Percentiles rank a stretch among this genome's conserved stretches.
Conservation (phyloP, 2,888 invertebrate species). For the Thyatira batis region DNA sequence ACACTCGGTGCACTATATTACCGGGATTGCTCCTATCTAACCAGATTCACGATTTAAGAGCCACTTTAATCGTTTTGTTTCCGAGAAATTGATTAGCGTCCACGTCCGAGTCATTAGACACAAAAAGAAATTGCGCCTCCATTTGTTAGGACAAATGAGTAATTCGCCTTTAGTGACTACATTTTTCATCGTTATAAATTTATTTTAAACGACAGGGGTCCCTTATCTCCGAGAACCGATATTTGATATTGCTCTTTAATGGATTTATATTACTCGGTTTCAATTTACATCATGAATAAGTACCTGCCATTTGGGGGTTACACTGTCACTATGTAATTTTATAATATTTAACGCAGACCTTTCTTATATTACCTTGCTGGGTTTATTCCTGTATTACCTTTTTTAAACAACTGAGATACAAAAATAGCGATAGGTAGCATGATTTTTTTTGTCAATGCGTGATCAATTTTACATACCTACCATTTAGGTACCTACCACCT, state of each 20-base stretch:
- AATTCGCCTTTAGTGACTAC: slow-evolving; percentile 29
- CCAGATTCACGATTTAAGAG: slow-evolving; percentile 68
- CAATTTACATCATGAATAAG: slow-evolving; percentile 58
- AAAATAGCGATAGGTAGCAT: background rate
- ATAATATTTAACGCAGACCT: background rate
- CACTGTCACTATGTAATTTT: slow-evolving; percentile 18
- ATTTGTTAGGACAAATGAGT: slow-evolving; percentile 32
- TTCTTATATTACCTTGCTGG: background rate
- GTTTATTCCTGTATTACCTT: slow-evolving; percentile 8
- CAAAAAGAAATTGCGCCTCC: slow-evolving; percentile 28
- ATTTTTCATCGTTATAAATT: slow-evolving; percentile 52
- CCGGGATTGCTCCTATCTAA: slow-evolving; percentile 69
- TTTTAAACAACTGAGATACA: slow-evolving; percentile 1
- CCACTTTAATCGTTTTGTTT: slow-evolving; percentile 65
- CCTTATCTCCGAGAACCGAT: slow-evolving; percentile 42
- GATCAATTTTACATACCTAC: slow-evolving; percentile 10
- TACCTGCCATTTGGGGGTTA: slow-evolving; percentile 43
- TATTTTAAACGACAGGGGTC: slow-evolving; percentile 45
- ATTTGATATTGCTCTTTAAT: slow-evolving; percentile 66
- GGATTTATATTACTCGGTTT: slow-evolving; percentile 61
- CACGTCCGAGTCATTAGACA: slow-evolving; percentile 43
- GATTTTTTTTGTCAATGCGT: background rate
- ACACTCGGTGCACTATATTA: slow-evolving; percentile 59
- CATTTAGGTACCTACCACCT: background rate
- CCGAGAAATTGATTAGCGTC: slow-evolving; percentile 59